Base-by-base conservation (phyloP, 2,888 invertebrate species). In the Acrobeloides nanus region DNA sequence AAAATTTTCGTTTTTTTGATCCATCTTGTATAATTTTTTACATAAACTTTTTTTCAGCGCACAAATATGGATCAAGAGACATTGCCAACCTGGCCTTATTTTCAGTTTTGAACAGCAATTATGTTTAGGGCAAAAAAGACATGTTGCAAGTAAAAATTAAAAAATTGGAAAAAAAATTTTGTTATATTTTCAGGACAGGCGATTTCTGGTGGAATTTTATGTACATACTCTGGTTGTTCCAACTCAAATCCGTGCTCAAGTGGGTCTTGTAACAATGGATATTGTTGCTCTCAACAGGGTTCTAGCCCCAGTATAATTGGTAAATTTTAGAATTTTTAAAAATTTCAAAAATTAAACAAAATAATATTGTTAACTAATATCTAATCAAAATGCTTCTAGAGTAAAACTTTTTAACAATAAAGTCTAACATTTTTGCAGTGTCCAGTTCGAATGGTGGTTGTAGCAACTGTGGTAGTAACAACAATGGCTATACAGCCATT, bases 101-200 rank as follows among this genome's bases (percentile, higher is more conserved):
- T 72, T 72, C 64, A 68, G 62, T 58, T 72, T 72, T 55, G 67
- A 70, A 50, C 66, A 68, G 42, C 72, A 72, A 51, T 59, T 69
- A 21, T 72, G 72, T 51, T 59, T 70, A 48, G 64, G 62, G n/a
- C 61, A 61, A 34, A 23, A 39, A 12, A 44, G 39, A 33, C 38
- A 33, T 23, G 55, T 32, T 20, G 34, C 52, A n/a, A 18, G 37
- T 38, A 52, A 52, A 24, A 15, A 17, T 17, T n/a, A n/a, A n/a
- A n/a, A n/a, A n/a, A n/a, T n/a, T n/a, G n/a, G n/a, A n/a, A n/a
- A n/a, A n/a, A n/a, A n/a, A n/a, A n/a, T n/a, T n/a, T n/a, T n/a
- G n/a, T n/a, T n/a, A n/a, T n/a, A 10, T 20, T 31, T 53, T 32
- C 12, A 46, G 29, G 18, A 24, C 38, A 46, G 29, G 31, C 23